Evolutionary conservation across 2,797 vertebrate species (phyloP), one percentile per base, ranked within the genome.

Genomic region (Telmatherina bonti): DNA sequence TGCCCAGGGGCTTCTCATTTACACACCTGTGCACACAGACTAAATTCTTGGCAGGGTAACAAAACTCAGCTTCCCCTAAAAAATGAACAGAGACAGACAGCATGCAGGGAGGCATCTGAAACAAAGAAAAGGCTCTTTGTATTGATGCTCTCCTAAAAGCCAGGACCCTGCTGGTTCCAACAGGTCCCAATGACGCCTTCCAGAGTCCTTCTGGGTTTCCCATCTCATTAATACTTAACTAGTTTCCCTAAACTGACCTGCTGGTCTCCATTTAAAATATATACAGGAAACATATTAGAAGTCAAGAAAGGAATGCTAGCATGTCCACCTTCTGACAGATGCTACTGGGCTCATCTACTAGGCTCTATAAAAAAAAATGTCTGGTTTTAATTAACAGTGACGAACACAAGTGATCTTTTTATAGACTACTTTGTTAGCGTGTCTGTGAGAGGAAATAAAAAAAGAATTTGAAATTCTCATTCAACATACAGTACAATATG

Each of bases 261-360:
- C 78, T 75, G 75, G 60, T 79, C 66, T 81, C 63, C 57, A 54
- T 67, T 49, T 70, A 80, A 83, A 87, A 87, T 72, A 52, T 84
- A 85, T 65, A 86, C 90, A 93, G 91, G 91, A 93, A 93, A 84
- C 67, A 75, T 58, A 53, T 80, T 89, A 83, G 89, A 91, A 93
- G 91, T 88, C 91, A 73, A 82, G 74, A 12, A 18, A 45, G 79
- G 78, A 88, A 88, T 78, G 85, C 77, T 89, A 85, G 82, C 77
- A 68, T 69, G 74, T 86, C 86, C 67, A 77, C 78, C 72, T 74
- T 31, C 7, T 65, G 78, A 86, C 82, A 90, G 79, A 66, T 57
- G 78, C 63, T 72, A 79, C 79, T 70, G 61, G 63, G 76, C 65
- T 78, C 75, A 78, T 88, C 77, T 77, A 61, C 62, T 54, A 65